Evolutionary conservation across 2,888 invertebrate genomes (phyloP).

Genomic region (Dromius quadrimaculatus): DNA sequence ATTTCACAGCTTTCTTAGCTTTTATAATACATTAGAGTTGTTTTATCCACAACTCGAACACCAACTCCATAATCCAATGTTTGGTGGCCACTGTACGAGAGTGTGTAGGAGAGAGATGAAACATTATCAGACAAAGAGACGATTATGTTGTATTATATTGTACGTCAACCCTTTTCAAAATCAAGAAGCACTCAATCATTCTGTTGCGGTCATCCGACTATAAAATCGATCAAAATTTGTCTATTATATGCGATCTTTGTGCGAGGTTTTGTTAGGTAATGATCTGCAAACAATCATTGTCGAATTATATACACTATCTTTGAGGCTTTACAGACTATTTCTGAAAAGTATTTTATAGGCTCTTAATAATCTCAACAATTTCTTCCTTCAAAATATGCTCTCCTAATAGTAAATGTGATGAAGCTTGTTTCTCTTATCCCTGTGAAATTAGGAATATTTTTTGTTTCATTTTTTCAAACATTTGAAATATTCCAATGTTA

Average conservation of each 20-base stretch:
- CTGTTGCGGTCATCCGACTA: constrained; percentile 48
- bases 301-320: constrained; percentile 13
- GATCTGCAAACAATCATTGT: constrained; percentile 41
- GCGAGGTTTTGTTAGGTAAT: constrained; percentile 51
- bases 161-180: constrained; percentile 53
- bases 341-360: no score
- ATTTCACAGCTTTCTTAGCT: no score
- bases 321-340: no score
- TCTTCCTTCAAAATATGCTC: no score
- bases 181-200: constrained; percentile 52
- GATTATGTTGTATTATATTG: constrained; percentile 47
- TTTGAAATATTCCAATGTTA: constrained; percentile 24
- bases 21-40: no score
- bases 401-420: no score
- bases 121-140: constrained; percentile 28
- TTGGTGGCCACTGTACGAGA: no score
- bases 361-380: no score
- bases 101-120: constrained; percentile 19
- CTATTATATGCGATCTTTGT: constrained; percentile 58
- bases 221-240: constrained; percentile 60
- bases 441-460: constrained; percentile 34
- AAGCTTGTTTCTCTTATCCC: constrained; percentile 17
- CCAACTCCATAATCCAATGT: no score
- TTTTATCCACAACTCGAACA: no score
- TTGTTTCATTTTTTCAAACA: constrained; percentile 25